Evolutionary conservation across 2,797 vertebrate species (phyloP).

Genomic region (Kryptolebias ocellatus): DNA sequence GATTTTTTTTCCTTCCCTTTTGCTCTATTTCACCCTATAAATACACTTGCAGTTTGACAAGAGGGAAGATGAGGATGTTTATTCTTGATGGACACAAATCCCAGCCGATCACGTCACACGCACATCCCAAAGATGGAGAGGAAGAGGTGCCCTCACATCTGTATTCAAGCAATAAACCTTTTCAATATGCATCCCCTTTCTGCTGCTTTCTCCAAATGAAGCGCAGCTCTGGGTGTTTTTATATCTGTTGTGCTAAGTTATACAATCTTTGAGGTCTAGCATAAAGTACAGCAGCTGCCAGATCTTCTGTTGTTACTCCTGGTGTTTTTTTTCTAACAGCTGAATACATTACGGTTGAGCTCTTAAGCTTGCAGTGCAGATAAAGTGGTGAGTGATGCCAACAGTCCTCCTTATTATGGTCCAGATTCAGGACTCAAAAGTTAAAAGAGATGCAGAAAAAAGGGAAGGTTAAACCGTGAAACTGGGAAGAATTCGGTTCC

Average conservation of each 20-base stretch:
- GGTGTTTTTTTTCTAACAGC: conserved; percentile 42
- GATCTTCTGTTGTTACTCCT: conserved; percentile 46
- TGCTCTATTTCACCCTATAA: conserved; percentile 68
- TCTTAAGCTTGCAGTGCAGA: conserved; percentile 60
- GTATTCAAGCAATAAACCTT: conserved; percentile 55
- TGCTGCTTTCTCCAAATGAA: conserved; percentile 12
- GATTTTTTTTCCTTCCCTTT: conserved; percentile 60
- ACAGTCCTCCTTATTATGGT: conserved; percentile 11
- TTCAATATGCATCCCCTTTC: conserved; percentile 43
- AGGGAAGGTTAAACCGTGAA: background rate
- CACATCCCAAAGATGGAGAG: conserved; percentile 33
- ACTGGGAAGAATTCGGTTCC: background rate
- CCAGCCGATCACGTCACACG: conserved; percentile 76
- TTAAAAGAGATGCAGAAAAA: conserved; percentile 9
- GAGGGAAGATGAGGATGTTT: conserved; percentile 31
- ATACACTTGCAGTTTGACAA: conserved; percentile 70
- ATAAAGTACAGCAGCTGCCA: conserved; percentile 39
- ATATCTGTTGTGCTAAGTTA: conserved; percentile 45
- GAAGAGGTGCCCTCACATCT: conserved; percentile 30
- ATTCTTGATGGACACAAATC: conserved; percentile 79
- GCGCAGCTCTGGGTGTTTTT: conserved; percentile 6
- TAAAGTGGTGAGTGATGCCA: conserved; percentile 37
- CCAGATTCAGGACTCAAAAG: conserved; percentile 20
- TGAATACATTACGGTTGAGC: conserved; percentile 67
- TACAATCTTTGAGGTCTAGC: conserved; percentile 63